phyloP scores from a whole-genome alignment of 2,888 invertebrate genomes.

The Fabriciana adippe region DNA sequence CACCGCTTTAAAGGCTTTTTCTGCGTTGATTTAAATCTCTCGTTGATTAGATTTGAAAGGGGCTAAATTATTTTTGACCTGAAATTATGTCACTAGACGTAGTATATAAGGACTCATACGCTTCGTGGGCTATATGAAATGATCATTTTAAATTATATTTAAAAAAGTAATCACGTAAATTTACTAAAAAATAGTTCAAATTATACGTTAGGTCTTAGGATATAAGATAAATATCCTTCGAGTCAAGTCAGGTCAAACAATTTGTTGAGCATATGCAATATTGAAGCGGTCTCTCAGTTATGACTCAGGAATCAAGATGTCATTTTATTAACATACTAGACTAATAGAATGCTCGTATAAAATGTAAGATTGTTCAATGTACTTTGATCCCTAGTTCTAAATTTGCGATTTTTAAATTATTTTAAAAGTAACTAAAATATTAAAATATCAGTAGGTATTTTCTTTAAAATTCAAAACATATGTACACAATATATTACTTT shows the following conservation, averaged over 20 bases:
- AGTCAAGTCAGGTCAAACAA: background rate
- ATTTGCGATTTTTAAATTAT: slow-evolving; percentile 1
- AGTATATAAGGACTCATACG: background rate
- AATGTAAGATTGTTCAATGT: slow-evolving; percentile 6
- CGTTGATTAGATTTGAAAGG: slow-evolving; percentile 46
- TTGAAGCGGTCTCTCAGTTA: background rate
- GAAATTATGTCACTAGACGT: slow-evolving; percentile 14
- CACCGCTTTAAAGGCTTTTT: slow-evolving; percentile 48
- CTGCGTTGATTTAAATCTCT: slow-evolving; percentile 43
- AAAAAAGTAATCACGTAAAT: background rate
- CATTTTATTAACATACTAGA: slow-evolving; percentile 30
- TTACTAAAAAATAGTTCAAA: no score
- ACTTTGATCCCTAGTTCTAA: slow-evolving; percentile 15
- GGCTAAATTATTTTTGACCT: slow-evolving; percentile 36
- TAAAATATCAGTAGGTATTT: no score
- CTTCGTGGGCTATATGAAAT: background rate
- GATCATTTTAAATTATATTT: background rate
- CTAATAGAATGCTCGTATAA: slow-evolving; percentile 16
- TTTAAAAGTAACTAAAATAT: background rate
- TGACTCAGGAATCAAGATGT: slow-evolving; percentile 21
- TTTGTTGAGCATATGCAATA: background rate
- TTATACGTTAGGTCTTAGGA: no score
- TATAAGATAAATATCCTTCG: background rate
- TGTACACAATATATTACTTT: background rate
- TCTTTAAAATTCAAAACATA: background rate